phyloP scores from a whole-genome alignment of 2,888 invertebrate species.

The Netelia virgata region DNA sequence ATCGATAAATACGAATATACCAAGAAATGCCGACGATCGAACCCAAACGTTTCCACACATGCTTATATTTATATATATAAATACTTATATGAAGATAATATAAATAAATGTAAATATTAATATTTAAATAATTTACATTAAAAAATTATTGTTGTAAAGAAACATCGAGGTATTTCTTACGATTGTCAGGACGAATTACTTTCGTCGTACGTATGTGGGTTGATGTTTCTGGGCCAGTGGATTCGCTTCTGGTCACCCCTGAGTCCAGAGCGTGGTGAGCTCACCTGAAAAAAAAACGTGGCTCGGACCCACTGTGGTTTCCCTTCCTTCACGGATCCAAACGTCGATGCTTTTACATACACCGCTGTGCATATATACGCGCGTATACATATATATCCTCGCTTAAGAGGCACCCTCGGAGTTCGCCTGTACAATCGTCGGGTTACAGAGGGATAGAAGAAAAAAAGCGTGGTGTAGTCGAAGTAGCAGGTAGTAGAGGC shows the following conservation, averaged over 20 bases:
- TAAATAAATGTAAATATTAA: too few species aligned
- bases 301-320: constrained; percentile 50
- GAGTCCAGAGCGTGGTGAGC: constrained; percentile 22
- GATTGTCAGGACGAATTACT: too few species aligned
- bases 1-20: background rate
- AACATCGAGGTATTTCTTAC: too few species aligned
- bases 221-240: constrained; percentile 38
- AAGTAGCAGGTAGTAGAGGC: constrained; percentile 57
- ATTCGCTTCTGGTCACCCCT: constrained; percentile 61
- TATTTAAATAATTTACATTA: too few species aligned
- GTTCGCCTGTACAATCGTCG: constrained; percentile 48
- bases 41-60: too few species aligned
- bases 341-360: background rate
- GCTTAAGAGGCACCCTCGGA: constrained; percentile 43
- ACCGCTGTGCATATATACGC: background rate
- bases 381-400: background rate
- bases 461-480: background rate
- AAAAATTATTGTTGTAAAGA: too few species aligned
- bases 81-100: too few species aligned
- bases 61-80: too few species aligned
- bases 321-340: constrained; percentile 51
- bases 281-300: constrained; percentile 55
- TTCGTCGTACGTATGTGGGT: constrained; percentile 13
- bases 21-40: too few species aligned
- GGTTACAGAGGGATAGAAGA: constrained; percentile 54